Percentiles rank a stretch among this genome's conserved stretches.
Conservation (phyloP, 2,888 invertebrate genomes). For the Phlogophora meticulosa region DNA sequence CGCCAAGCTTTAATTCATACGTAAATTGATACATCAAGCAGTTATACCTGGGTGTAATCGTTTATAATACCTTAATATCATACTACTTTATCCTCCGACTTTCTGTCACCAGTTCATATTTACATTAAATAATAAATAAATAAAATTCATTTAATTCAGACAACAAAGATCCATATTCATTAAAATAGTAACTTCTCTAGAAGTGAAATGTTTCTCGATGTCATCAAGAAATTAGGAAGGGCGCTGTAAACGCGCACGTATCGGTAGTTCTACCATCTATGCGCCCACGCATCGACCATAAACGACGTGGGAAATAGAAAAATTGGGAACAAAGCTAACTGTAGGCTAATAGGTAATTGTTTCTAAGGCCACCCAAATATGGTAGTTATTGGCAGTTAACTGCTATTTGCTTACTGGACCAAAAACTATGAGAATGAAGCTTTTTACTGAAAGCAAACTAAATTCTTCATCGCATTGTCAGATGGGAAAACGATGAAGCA, state of each 20-base stretch:
- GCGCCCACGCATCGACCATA: constrained; percentile 39
- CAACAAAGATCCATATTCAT: no score
- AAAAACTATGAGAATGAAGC: not conserved
- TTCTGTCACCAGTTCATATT: constrained; percentile 6
- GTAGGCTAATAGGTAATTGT: not conserved
- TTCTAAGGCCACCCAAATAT: not conserved
- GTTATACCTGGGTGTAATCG: no score
- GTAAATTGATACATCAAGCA: not conserved
- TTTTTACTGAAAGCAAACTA: not conserved
- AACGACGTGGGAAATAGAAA: constrained; percentile 26
- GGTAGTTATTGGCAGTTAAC: constrained; percentile 1
- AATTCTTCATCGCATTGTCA: not conserved
- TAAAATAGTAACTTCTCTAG: not conserved
- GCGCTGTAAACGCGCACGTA: constrained; percentile 18
- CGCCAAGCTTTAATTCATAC: not conserved
- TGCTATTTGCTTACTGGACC: not conserved
- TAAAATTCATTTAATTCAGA: no score
- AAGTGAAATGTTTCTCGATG: constrained; percentile 30
- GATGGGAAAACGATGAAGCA: no score
- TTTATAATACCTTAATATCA: no score
- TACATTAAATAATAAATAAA: no score
- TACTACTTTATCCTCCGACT: not conserved
- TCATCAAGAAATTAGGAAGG: constrained; percentile 36
- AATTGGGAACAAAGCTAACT: constrained; percentile 19
- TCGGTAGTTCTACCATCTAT: constrained; percentile 20